Conservation (phyloP, 2,888 invertebrate species). For the Latheticus oryzae region DNA sequence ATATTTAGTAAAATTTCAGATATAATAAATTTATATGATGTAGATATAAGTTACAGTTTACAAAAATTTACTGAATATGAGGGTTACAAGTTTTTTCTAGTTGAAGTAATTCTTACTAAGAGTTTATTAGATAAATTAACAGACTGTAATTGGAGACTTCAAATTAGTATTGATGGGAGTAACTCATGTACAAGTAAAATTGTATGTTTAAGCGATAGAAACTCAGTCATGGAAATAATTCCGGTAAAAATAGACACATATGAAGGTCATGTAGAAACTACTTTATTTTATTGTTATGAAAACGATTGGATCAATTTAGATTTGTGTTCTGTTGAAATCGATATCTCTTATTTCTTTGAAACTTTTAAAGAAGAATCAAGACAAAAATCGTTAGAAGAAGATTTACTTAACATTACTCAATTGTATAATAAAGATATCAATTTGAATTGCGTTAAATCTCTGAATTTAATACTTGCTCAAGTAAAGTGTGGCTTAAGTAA, state of each 20-base stretch:
- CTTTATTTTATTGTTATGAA: slow-evolving; percentile 48
- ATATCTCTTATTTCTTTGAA: slow-evolving; percentile 60
- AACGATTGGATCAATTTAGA: slow-evolving; percentile 49
- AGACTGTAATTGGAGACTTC: slow-evolving; percentile 52
- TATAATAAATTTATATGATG: slow-evolving; percentile 51
- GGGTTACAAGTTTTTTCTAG: slow-evolving; percentile 55
- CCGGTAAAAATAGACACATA: slow-evolving; percentile 51
- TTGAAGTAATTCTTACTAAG: slow-evolving; percentile 57
- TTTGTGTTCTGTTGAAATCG: slow-evolving; percentile 51
- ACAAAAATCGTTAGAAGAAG: slow-evolving; percentile 22
- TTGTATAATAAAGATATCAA: slow-evolving; percentile 43
- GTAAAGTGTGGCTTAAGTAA: slow-evolving; percentile 48
- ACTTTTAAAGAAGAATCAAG: slow-evolving; percentile 40
- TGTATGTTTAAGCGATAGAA: slow-evolving; percentile 44
- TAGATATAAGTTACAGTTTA: slow-evolving; percentile 46
- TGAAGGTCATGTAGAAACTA: slow-evolving; percentile 49
- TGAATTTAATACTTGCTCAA: slow-evolving; percentile 45
- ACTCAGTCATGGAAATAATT: slow-evolving; percentile 29
- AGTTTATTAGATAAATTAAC: slow-evolving; percentile 53
- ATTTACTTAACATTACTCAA: slow-evolving; percentile 46
- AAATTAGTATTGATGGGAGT: slow-evolving; percentile 47
- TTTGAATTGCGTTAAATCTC: slow-evolving; percentile 23
- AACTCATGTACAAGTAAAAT: slow-evolving; percentile 42
- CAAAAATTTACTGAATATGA: too few species aligned
- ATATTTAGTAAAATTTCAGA: slow-evolving; percentile 56